Evolutionary conservation across 1,140 invertebrate species (phyloP), one percentile per base, ranked within the genome.

Genomic region (Vanessa atalanta): DNA sequence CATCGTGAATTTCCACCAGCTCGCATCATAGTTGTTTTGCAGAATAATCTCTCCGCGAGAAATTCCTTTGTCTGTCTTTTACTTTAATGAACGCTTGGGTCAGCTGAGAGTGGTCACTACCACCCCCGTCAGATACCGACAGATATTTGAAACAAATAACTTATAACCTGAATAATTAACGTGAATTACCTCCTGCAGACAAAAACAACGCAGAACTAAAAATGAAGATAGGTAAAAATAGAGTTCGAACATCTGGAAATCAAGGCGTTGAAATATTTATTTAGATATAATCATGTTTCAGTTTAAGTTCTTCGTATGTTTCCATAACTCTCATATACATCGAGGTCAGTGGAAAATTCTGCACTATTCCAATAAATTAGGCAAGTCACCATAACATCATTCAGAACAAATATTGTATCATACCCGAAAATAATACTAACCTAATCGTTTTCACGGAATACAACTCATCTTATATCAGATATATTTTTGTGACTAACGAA

Each of bases 321-420:
- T 61, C 57, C 23, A 61, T 61, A 61, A 37, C 13, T 31, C 57
- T 61, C 14, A n/a, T 61, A 15, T 37, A 47, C 53, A 15, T 47
- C 47, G 68, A 70, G 68, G 68, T 23, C 68, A 70, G n/a, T 50
- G 68, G 68, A 70, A 70, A 70, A 70, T 63, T 63, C 48, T 61
- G 68, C 57, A 63, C 47, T n/a, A 26, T 47, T 16, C 47, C 68
- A 37, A 63, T 70, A 70, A 70, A 63, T 63, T 63, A 61, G 47
- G 61, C 43, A 63, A 51, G 48, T 51, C 47, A 48, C 53, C n/a
- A 60, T 60, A 47, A 63, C 43, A 63, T 43, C 11, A 53, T 23
- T 57, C 60, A 26, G 23, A 57, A 70, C 15, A 57, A 57, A 16
- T 23, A 3, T 57, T 57, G 20, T 57, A 23, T 57, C 16, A 57